Percentiles rank a stretch among this genome's conserved stretches.
Evolutionary conservation across 2,113 vertebrate species (phyloP).

Genomic region (Pterocles burchelli): DNA sequence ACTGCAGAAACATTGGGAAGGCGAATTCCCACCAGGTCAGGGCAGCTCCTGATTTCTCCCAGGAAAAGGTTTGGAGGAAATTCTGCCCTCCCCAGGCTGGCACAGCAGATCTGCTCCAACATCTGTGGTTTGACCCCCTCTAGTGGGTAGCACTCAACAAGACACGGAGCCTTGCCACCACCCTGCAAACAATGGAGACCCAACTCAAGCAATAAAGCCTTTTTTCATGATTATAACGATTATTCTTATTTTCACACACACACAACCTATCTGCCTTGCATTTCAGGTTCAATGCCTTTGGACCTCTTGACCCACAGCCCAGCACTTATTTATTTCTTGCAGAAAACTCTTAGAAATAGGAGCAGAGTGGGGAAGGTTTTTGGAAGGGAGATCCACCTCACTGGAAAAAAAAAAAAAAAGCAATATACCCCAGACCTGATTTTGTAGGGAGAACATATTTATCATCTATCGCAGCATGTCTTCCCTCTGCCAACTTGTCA

Average conservation of each 20-base stretch:
- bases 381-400: background rate
- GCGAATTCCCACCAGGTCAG: background rate
- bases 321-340: fast-evolving
- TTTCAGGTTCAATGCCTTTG: background rate
- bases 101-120: constrained; percentile 20
- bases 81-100: constrained; percentile 23
- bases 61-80: background rate
- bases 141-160: constrained; percentile 66
- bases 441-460: constrained; percentile 34
- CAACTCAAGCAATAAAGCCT: background rate
- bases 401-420: background rate
- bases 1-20: background rate
- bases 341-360: background rate
- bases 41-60: background rate
- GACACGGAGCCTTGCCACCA: background rate
- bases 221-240: fast-evolving
- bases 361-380: background rate
- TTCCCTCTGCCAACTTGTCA: constrained; percentile 62
- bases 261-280: background rate
- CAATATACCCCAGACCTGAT: background rate
- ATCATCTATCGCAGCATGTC: constrained; percentile 40
- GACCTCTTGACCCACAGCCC: background rate
- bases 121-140: constrained; percentile 71
- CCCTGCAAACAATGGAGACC: background rate
- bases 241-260: background rate